Evolutionary conservation across 2,797 vertebrate species (phyloP).

Genomic region (Amazona ochrocephala): DNA sequence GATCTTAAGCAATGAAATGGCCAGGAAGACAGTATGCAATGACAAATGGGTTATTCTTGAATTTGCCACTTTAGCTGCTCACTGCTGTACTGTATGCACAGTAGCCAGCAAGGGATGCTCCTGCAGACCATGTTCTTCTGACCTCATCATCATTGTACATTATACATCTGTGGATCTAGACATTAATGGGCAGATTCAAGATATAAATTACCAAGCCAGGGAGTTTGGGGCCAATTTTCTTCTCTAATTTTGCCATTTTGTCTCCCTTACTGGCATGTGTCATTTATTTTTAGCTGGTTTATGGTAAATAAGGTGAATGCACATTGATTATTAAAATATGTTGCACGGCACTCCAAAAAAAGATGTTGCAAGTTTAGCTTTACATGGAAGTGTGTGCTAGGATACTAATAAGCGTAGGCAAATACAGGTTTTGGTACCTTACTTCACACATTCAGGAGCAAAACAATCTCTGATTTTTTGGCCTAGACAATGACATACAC

Average conservation of each 20-base stretch:
- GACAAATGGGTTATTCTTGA: not conserved
- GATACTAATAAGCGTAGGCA: not conserved
- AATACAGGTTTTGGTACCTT: not conserved
- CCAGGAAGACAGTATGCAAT: not conserved
- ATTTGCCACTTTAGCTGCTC: not conserved
- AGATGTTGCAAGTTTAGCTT: not conserved
- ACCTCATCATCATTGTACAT: not conserved
- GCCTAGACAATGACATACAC: not conserved
- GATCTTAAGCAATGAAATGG: not conserved
- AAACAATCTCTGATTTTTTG: not conserved
- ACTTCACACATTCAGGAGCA: not conserved
- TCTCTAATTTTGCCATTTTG: not conserved
- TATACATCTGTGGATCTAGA: not conserved
- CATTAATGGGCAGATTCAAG: not conserved
- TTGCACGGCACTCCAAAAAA: not conserved
- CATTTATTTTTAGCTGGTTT: not conserved
- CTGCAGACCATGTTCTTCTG: not conserved
- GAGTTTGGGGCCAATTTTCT: not conserved
- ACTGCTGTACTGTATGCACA: not conserved
- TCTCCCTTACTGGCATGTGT: not conserved
- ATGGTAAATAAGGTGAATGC: not conserved
- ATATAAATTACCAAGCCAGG: not conserved
- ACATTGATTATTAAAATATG: not conserved
- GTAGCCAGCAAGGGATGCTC: not conserved
- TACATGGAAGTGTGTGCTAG: not conserved